These are phyloP conservation scores for Neolamprologus brichardi DNA, from an alignment of 2,113 vertebrate genomes.

Conservation along the genomic window DNA sequence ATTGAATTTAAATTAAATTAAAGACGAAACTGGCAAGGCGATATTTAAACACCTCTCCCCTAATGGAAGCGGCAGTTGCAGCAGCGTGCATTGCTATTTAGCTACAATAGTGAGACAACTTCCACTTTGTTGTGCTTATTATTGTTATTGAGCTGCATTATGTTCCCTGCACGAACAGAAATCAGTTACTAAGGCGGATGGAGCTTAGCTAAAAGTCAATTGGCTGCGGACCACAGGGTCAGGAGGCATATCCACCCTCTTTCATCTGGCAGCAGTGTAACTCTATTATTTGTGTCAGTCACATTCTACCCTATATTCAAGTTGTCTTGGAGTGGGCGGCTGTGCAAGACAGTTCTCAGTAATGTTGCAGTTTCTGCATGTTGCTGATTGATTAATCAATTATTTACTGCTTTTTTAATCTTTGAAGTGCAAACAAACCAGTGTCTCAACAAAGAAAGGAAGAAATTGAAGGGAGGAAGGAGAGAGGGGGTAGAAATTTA, in stretches of 20 bases:
- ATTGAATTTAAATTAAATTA: neutral
- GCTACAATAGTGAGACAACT: neutral
- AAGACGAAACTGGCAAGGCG: neutral
- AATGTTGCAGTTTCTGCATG: neutral
- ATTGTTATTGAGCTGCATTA: neutral
- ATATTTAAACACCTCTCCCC: neutral
- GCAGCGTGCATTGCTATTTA: neutral
- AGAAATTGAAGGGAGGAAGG: neutral
- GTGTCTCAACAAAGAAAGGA: neutral
- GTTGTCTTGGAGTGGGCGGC: neutral
- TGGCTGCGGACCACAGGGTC: neutral
- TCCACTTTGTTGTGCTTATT: neutral
- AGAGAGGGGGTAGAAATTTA: neutral
- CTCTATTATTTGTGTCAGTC: neutral
- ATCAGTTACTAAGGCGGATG: neutral
- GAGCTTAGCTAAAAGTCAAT: neutral
- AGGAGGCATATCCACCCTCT: neutral
- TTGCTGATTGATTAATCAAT: neutral
- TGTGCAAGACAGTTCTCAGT: neutral
- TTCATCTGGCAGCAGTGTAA: neutral
- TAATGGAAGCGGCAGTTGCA: neutral
- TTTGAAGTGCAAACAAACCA: neutral
- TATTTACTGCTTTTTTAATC: neutral
- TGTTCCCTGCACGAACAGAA: neutral
- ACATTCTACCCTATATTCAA: neutral